These are phyloP conservation scores for Andrena flavipes DNA, from an alignment of 2,888 invertebrate species.

Conservation along the genomic window DNA sequence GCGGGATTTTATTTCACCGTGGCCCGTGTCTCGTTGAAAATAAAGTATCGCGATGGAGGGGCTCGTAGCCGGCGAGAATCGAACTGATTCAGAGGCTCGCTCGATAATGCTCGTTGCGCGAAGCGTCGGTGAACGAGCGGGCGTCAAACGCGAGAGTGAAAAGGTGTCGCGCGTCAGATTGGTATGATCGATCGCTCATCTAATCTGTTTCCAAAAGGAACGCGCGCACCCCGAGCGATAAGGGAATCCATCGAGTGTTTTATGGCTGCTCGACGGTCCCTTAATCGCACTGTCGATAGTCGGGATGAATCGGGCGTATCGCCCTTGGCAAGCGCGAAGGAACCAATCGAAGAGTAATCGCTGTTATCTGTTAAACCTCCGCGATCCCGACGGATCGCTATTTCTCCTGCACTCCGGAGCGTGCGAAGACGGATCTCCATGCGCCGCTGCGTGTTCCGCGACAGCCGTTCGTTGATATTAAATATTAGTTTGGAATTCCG, in stretches of 20 bases:
- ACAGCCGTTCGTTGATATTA: neutral
- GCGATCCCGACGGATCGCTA: neutral
- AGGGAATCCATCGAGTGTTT: conserved; percentile 27
- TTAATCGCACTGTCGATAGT: conserved; percentile 22
- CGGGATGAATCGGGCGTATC: conserved; percentile 5
- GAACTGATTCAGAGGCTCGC: neutral
- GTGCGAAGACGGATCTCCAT: neutral
- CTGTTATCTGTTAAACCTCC: neutral
- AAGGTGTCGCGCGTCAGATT: conserved; percentile 28
- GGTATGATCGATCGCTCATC: conserved; percentile 46
- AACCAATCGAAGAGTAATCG: neutral
- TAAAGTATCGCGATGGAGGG: neutral
- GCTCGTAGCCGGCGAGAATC: neutral
- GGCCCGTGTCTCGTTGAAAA: neutral
- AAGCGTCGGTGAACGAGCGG: conserved; percentile 33
- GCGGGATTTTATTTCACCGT: neutral
- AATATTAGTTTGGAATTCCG: conserved; percentile 32
- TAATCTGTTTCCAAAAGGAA: conserved; percentile 41
- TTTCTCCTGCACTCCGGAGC: too few species aligned
- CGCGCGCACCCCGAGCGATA: conserved; percentile 40
- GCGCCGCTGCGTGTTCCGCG: neutral
- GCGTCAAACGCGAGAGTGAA: conserved; percentile 8
- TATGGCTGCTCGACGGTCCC: conserved; percentile 8
- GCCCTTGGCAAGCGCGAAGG: neutral
- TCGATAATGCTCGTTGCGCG: conserved; percentile 19